Percentiles rank a stretch among this genome's conserved stretches.
Evolutionary conservation across 2,888 invertebrate genomes (phyloP).

Genomic region (Chironomus riparius): DNA sequence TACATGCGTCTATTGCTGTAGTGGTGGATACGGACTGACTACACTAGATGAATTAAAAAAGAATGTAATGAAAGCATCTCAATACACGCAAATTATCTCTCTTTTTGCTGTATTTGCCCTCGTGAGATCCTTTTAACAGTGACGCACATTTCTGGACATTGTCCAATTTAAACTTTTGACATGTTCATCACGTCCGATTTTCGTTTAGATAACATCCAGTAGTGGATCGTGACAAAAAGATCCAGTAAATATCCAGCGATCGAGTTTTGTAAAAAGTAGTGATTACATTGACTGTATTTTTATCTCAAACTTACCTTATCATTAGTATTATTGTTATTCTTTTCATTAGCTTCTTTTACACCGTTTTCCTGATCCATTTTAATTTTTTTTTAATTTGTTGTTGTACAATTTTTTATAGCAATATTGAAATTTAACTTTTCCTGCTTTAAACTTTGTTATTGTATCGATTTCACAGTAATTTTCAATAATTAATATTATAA

Average conservation of each 20-base stretch:
- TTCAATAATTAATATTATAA: background rate
- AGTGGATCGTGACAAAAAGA: no score
- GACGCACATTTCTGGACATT: no score
- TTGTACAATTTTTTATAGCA: background rate
- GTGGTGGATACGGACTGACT: background rate
- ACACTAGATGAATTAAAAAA: background rate
- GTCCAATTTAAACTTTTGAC: no score
- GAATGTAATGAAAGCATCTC: background rate
- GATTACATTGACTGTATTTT: background rate
- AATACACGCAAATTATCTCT: background rate
- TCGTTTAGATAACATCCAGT: no score
- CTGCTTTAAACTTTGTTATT: background rate
- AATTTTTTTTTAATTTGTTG: background rate
- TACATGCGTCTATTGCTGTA: background rate
- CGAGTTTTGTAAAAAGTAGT: no score
- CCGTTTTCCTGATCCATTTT: slow-evolving; percentile 18
- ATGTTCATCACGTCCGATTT: no score
- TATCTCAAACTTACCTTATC: slow-evolving; percentile 11
- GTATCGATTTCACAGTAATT: slow-evolving; percentile 13
- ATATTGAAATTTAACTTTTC: background rate
- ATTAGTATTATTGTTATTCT: slow-evolving; percentile 10
- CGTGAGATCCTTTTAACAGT: no score
- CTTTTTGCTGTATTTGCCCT: no score
- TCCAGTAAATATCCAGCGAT: no score
- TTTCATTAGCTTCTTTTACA: background rate